These are phyloP conservation scores for Nebria ingens DNA, from an alignment of 1,140 invertebrate species.

Conservation along the genomic window DNA sequence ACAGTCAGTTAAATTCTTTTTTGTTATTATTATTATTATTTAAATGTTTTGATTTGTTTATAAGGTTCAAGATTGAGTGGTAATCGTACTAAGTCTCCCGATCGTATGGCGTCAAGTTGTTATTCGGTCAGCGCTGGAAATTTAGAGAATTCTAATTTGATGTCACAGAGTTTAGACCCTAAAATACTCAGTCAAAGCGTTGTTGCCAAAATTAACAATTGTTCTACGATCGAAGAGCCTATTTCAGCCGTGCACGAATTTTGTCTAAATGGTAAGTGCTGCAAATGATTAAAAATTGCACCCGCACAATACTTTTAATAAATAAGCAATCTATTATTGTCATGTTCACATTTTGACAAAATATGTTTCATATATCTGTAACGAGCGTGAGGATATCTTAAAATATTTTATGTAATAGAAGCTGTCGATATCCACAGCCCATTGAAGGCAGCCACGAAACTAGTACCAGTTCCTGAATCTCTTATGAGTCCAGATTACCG, in stretches of 20 bases:
- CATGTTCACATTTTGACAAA: too few species aligned
- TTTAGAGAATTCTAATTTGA: slow-evolving; percentile 35
- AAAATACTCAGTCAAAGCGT: slow-evolving; percentile 24
- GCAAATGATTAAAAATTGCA: neutral
- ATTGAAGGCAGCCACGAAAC: slow-evolving; percentile 67
- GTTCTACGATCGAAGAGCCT: neutral
- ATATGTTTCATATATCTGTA: too few species aligned
- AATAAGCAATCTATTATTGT: too few species aligned
- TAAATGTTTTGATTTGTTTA: slow-evolving; percentile 14
- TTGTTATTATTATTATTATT: neutral
- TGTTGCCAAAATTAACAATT: slow-evolving; percentile 10
- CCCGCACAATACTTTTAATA: too few species aligned
- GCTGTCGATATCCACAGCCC: slow-evolving; percentile 44
- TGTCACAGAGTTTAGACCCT: slow-evolving; percentile 54
- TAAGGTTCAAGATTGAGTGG: slow-evolving; percentile 35
- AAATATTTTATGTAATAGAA: slow-evolving; percentile 22
- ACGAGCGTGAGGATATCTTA: too few species aligned
- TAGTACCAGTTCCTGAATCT: slow-evolving; percentile 76
- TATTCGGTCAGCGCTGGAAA: slow-evolving; percentile 38
- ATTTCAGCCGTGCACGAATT: slow-evolving; percentile 13
- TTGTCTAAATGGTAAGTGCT: slow-evolving; percentile 21
- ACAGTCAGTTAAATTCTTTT: slow-evolving; percentile 14
- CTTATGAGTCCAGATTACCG: slow-evolving; percentile 74
- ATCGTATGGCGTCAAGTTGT: slow-evolving; percentile 58
- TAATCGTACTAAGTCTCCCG: slow-evolving; percentile 50